phyloP scores from a whole-genome alignment of 1,140 invertebrate species.

The Camponotus floridanus region DNA sequence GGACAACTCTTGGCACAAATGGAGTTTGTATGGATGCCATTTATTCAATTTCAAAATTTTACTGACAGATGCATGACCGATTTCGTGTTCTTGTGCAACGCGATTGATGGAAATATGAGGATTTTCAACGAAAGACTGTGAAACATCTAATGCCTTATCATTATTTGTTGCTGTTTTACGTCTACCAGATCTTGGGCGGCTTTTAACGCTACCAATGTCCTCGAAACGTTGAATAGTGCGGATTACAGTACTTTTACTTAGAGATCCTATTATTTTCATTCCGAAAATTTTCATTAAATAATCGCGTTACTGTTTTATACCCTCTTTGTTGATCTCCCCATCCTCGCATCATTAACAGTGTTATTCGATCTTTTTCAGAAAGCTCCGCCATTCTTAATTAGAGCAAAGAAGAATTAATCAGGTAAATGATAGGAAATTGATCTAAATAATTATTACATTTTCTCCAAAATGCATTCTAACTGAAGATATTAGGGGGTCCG shows the following conservation, averaged over 20 bases:
- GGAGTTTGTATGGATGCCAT: slow-evolving; percentile 4
- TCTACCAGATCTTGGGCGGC: background rate
- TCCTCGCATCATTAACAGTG: no score
- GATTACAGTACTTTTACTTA: background rate
- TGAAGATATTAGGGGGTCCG: no score
- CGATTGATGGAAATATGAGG: slow-evolving; percentile 8
- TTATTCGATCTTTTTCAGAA: no score
- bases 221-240: slow-evolving; percentile 20
- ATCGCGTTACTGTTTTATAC: background rate
- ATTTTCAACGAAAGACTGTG: background rate
- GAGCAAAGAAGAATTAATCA: no score
- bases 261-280: slow-evolving; percentile 17
- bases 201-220: background rate
- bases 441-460: no score
- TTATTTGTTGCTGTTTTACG: background rate
- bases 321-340: no score
- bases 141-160: slow-evolving; percentile 4
- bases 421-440: no score
- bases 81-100: slow-evolving; percentile 26
- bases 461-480: no score
- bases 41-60: slow-evolving; percentile 25
- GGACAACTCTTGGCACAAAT: slow-evolving; percentile 12
- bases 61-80: background rate
- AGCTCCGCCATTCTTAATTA: no score
- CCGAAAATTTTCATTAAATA: background rate